A percentile compares a stretch with the other conserved stretches of the same genome.
Conservation (phyloP, 1,140 invertebrate genomes). For the Drosophila murphyi region DNA sequence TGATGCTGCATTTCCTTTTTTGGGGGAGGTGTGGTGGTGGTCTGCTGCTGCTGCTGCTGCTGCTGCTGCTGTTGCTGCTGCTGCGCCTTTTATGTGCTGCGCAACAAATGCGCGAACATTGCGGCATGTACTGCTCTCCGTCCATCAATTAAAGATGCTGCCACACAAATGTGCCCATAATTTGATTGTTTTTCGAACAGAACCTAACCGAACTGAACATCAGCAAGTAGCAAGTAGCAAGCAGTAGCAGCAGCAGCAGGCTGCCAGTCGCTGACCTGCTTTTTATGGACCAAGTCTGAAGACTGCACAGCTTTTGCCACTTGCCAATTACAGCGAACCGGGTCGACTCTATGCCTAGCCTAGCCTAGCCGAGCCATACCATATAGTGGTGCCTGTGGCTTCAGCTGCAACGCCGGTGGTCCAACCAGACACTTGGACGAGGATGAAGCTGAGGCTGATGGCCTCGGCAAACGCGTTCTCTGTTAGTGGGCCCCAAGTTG, state of each 20-base stretch:
- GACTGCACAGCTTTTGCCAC: slow-evolving; percentile 62
- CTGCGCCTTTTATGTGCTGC: slow-evolving; percentile 49
- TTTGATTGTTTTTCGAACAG: slow-evolving; percentile 66
- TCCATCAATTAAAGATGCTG: slow-evolving; percentile 71
- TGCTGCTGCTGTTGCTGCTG: background rate
- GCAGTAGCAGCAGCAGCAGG: slow-evolving; percentile 3
- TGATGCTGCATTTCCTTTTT: slow-evolving; percentile 60
- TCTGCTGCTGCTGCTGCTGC: background rate
- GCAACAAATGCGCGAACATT: slow-evolving; percentile 57
- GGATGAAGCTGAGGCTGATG: slow-evolving; percentile 25
- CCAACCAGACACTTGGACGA: slow-evolving; percentile 68
- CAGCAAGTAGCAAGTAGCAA: background rate
- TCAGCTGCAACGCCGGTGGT: slow-evolving; percentile 65
- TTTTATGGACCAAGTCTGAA: slow-evolving; percentile 55
- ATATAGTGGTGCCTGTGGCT: slow-evolving; percentile 27
- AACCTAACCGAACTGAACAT: background rate
- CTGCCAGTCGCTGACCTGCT: slow-evolving; percentile 66
- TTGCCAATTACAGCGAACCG: slow-evolving; percentile 71
- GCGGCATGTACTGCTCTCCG: slow-evolving; percentile 9
- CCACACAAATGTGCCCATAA: slow-evolving; percentile 66
- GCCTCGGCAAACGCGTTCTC: slow-evolving; percentile 64
- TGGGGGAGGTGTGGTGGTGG: background rate
- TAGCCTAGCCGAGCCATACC: slow-evolving; percentile 1
- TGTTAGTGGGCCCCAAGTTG: slow-evolving; percentile 19
- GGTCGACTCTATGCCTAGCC: slow-evolving; percentile 11